These are phyloP conservation scores for Podilymbus podiceps DNA, from an alignment of 2,113 vertebrate genomes.

Conservation along the genomic window DNA sequence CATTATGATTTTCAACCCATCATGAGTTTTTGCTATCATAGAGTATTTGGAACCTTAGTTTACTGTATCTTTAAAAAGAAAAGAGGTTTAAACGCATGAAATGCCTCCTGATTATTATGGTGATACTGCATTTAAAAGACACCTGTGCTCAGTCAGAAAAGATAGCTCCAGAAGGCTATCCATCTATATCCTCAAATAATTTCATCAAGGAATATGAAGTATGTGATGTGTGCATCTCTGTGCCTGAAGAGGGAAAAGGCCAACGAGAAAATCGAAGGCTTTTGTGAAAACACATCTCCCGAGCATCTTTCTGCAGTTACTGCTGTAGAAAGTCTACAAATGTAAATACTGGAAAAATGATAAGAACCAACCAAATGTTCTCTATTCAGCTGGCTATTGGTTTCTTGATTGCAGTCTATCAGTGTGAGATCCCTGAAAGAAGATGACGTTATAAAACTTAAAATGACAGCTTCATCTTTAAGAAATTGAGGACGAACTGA, in stretches of 20 bases:
- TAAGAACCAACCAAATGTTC: background rate
- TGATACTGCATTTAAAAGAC: background rate
- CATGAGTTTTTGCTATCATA: background rate
- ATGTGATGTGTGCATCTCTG: background rate
- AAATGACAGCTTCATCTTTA: background rate
- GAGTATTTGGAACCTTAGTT: background rate
- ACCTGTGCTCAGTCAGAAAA: background rate
- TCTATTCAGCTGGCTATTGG: background rate
- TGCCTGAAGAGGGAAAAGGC: background rate
- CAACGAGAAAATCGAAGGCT: background rate
- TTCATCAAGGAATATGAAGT: background rate
- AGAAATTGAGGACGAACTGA: background rate
- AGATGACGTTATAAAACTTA: background rate
- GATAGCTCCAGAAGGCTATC: background rate
- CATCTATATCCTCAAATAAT: background rate
- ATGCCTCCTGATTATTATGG: background rate
- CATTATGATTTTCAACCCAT: background rate
- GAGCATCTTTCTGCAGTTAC: background rate
- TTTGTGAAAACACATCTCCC: background rate
- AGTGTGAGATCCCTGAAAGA: background rate
- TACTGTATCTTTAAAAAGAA: background rate
- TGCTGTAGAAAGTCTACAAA: background rate
- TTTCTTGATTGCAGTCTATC: background rate
- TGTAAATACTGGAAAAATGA: accelerated
- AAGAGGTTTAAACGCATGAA: background rate